Conservation (phyloP, 2,888 invertebrate genomes). For the Torymus tubicola region DNA sequence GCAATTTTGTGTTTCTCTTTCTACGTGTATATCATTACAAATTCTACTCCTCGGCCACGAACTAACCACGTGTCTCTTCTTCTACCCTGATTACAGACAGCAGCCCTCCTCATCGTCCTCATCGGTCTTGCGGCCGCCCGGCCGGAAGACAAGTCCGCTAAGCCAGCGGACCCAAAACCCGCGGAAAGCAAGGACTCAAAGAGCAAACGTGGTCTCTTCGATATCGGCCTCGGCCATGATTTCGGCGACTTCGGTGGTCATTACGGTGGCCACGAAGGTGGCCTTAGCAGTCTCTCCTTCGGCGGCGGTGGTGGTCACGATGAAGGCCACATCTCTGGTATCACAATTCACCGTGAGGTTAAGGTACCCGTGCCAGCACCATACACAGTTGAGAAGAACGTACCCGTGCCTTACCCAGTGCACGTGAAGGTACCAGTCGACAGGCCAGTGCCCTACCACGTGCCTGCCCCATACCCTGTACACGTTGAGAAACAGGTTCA, state of each 20-base stretch:
- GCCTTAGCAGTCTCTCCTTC: slow-evolving; percentile 56
- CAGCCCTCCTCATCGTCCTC: slow-evolving; percentile 63
- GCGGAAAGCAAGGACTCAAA: slow-evolving; percentile 64
- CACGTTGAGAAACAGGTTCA: slow-evolving; percentile 67
- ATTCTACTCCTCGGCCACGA: no score
- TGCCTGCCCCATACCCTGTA: slow-evolving; percentile 69
- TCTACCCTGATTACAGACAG: slow-evolving; percentile 61
- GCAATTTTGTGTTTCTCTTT: no score
- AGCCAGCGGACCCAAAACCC: slow-evolving; percentile 44
- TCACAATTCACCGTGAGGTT: slow-evolving; percentile 71
- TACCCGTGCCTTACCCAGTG: slow-evolving; percentile 69
- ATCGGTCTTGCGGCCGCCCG: slow-evolving; percentile 61
- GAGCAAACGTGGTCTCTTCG: slow-evolving; percentile 69
- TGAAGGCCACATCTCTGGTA: slow-evolving; percentile 67
- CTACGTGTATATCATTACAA: no score
- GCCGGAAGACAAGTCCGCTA: slow-evolving; percentile 56
- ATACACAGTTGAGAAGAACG: slow-evolving; percentile 69
- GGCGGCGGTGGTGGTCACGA: slow-evolving; percentile 58
- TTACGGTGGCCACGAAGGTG: slow-evolving; percentile 56
- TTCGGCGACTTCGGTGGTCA: slow-evolving; percentile 57
- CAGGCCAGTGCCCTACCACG: slow-evolving; percentile 66
- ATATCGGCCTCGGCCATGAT: slow-evolving; percentile 54
- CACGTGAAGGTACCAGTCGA: slow-evolving; percentile 70
- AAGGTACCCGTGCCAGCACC: slow-evolving; percentile 70
- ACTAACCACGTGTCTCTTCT: not conserved